Conservation (phyloP, 2,888 invertebrate genomes). For the Scaeva pyrastri region DNA sequence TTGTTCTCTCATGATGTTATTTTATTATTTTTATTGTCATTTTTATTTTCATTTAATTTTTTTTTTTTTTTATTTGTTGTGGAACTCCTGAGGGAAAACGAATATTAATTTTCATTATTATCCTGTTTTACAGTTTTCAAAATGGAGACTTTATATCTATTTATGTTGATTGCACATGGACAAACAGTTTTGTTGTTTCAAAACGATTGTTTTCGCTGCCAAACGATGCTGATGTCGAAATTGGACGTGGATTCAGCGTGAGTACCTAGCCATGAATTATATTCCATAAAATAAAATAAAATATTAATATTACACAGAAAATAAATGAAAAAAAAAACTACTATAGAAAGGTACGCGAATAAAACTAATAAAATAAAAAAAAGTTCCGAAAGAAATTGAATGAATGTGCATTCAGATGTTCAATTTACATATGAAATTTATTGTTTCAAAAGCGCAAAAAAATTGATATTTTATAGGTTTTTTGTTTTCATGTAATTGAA, state of each 20-base stretch:
- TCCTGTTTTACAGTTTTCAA: conserved; percentile 80
- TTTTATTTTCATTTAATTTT: conserved; percentile 55
- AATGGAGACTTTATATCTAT: conserved; percentile 84
- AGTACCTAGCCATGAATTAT: conserved; percentile 77
- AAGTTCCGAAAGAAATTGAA: not conserved
- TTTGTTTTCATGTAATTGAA: conserved; percentile 28
- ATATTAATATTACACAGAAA: conserved; percentile 4
- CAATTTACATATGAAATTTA: conserved; percentile 57
- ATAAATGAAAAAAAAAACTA: not conserved
- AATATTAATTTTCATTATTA: conserved; percentile 67
- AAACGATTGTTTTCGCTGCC: conserved; percentile 83
- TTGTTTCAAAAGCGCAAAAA: conserved; percentile 22
- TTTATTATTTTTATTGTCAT: conserved; percentile 53
- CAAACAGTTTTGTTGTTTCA: conserved; percentile 84
- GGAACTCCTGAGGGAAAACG: conserved; percentile 26
- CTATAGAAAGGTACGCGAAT: not conserved
- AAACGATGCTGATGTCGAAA: conserved; percentile 82
- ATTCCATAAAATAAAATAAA: conserved; percentile 46
- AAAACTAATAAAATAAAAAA: conserved; percentile 10
- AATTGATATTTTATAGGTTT: conserved; percentile 45
- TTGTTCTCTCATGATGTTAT: conserved; percentile 55
- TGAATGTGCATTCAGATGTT: conserved; percentile 23
- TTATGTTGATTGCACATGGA: conserved; percentile 83
- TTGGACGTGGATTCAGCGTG: conserved; percentile 83
- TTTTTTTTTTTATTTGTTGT: conserved; percentile 53